These are phyloP conservation scores for Calameuta idolon DNA, from an alignment of 2,888 invertebrate genomes.

Conservation along the genomic window DNA sequence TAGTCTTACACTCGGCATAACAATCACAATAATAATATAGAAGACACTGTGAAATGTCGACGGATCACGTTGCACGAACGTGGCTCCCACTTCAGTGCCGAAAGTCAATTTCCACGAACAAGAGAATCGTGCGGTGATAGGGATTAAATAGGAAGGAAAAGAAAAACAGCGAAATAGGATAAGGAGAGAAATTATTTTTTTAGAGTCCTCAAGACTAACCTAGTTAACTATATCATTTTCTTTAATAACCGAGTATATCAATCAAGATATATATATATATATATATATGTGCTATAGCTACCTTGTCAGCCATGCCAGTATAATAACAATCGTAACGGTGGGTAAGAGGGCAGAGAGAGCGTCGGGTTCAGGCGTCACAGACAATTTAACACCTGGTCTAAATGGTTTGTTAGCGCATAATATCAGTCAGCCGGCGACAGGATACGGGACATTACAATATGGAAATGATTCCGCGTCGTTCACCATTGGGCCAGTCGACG, in stretches of 20 bases:
- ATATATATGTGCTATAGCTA: constrained; percentile 5
- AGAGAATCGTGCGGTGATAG: neutral
- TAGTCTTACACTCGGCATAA: constrained; percentile 23
- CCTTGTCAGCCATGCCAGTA: neutral
- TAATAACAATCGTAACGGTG: neutral
- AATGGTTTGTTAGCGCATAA: constrained; percentile 65
- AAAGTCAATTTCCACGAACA: neutral
- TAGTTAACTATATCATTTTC: neutral
- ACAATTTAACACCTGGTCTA: constrained; percentile 67
- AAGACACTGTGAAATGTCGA: constrained; percentile 26
- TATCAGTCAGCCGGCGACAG: constrained; percentile 55
- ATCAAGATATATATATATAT: constrained; percentile 6
- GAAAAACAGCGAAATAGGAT: neutral
- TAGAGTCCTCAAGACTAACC: constrained; percentile 49
- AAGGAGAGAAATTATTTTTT: constrained; percentile 43
- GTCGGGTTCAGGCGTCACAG: constrained; percentile 61
- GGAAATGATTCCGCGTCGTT: constrained; percentile 55
- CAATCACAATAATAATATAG: neutral
- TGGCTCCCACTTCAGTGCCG: neutral
- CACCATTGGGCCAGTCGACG: constrained; percentile 36
- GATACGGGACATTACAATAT: constrained; percentile 65
- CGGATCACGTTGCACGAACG: neutral
- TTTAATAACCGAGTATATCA: constrained; percentile 1
- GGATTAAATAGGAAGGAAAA: constrained; percentile 10
- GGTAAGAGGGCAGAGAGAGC: constrained; percentile 27